Evolutionary conservation across 2,797 vertebrate genomes (phyloP).

Genomic region (Clarias pachynema): DNA sequence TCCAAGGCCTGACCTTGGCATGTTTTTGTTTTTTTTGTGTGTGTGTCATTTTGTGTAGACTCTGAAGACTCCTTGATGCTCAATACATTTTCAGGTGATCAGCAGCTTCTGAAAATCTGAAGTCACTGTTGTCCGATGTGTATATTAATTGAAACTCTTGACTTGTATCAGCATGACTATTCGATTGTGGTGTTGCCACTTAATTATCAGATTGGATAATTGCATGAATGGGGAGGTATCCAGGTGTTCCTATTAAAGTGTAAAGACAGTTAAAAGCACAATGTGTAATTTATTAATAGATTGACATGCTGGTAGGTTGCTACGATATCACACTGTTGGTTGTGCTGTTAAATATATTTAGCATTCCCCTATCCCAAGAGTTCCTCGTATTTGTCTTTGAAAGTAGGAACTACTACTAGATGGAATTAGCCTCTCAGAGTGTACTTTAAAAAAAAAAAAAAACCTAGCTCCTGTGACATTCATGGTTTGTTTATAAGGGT

Average conservation of each 20-base stretch:
- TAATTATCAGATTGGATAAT: not conserved
- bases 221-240: not conserved
- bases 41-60: not conserved
- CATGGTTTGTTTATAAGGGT: constrained; percentile 44
- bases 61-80: not conserved
- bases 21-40: not conserved
- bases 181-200: not conserved
- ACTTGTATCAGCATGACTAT: not conserved
- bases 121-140: not conserved
- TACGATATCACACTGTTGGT: not conserved
- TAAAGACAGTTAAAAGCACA: not conserved
- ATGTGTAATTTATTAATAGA: not conserved
- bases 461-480: constrained; percentile 40
- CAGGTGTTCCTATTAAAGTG: not conserved
- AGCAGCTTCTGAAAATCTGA: not conserved
- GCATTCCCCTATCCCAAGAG: constrained; percentile 20
- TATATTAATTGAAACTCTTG: too few relatives aligned
- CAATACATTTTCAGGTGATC: not conserved
- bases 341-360: too few relatives aligned
- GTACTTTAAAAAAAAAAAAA: not conserved
- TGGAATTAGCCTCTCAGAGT: constrained; percentile 26
- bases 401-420: constrained; percentile 14
- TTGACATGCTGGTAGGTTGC: not conserved
- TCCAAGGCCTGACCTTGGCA: not conserved
- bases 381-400: constrained; percentile 39